phyloP scores from a whole-genome alignment of 92 coral and sea anemone species.

The Porites evermanni region DNA sequence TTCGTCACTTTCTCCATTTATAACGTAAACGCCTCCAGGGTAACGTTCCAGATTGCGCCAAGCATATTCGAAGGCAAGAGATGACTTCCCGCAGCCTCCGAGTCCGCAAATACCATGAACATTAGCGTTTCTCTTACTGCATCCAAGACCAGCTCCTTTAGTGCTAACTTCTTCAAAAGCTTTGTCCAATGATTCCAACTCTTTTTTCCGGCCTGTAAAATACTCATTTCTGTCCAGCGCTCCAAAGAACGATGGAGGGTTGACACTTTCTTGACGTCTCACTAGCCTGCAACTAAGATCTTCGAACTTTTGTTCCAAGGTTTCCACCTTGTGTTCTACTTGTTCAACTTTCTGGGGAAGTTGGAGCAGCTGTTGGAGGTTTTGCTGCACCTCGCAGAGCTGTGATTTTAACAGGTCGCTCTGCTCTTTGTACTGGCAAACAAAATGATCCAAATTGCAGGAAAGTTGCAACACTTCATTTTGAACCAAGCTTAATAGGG shows the following conservation, averaged over 20 bases:
- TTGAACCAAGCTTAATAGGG: constrained; percentile 11
- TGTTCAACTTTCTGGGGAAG: neutral
- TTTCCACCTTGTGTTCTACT: neutral
- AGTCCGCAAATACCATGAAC: constrained; percentile 49
- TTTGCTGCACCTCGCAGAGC: neutral
- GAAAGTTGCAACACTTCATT: constrained; percentile 41
- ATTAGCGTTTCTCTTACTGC: neutral
- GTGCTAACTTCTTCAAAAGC: neutral
- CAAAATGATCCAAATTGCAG: neutral
- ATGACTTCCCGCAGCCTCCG: constrained; percentile 71
- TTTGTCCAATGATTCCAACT: constrained; percentile 25
- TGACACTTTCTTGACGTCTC: neutral
- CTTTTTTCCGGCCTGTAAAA: constrained; percentile 52
- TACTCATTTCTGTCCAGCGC: constrained; percentile 60
- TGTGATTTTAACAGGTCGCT: neutral
- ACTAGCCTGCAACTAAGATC: neutral
- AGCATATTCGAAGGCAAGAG: constrained; percentile 60
- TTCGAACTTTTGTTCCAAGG: constrained; percentile 3
- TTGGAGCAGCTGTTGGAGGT: neutral
- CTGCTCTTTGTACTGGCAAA: constrained; percentile 3
- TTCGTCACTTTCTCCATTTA: constrained; percentile 58
- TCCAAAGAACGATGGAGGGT: constrained; percentile 23
- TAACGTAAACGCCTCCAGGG: constrained; percentile 58
- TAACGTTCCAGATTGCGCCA: constrained; percentile 42
- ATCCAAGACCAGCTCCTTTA: neutral